Percentiles rank a stretch among this genome's conserved stretches.
Evolutionary conservation across 2,797 vertebrate genomes (phyloP).

Genomic region (Periparus ater): DNA sequence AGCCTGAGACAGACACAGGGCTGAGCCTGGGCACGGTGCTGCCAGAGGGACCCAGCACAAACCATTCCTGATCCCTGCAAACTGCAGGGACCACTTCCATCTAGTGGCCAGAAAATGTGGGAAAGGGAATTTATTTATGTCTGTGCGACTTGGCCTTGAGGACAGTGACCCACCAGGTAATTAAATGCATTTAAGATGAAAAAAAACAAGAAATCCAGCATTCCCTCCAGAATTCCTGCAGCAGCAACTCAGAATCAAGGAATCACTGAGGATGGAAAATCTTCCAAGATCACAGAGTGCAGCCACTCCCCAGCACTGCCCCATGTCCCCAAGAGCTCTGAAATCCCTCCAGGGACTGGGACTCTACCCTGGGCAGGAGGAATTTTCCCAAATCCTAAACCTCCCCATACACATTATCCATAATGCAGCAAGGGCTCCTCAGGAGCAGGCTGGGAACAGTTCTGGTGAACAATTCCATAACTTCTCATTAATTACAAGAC

Average conservation of each 20-base stretch:
- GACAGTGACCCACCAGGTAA: not conserved
- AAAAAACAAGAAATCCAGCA: not conserved
- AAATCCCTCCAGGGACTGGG: not conserved
- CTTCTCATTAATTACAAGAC: not conserved
- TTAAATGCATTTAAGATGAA: not conserved
- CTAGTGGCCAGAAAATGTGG: conserved; percentile 25
- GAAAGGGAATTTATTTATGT: accelerated
- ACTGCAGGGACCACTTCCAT: conserved; percentile 18
- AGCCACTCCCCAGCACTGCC: not conserved
- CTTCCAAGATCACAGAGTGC: not conserved
- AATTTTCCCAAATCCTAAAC: not conserved
- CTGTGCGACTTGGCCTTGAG: not conserved
- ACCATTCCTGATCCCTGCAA: accelerated
- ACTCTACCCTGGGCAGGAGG: not conserved
- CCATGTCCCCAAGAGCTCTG: not conserved
- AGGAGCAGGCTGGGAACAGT: not conserved
- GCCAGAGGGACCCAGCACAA: not conserved
- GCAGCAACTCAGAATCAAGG: not conserved
- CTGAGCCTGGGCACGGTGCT: accelerated
- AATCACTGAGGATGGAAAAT: not conserved
- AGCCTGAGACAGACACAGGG: not conserved
- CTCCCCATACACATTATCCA: not conserved
- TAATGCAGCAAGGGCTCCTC: accelerated
- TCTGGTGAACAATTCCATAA: accelerated
- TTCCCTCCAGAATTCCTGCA: not conserved